Base-by-base conservation (phyloP, 1,140 invertebrate species). In the Drepana arcuata region DNA sequence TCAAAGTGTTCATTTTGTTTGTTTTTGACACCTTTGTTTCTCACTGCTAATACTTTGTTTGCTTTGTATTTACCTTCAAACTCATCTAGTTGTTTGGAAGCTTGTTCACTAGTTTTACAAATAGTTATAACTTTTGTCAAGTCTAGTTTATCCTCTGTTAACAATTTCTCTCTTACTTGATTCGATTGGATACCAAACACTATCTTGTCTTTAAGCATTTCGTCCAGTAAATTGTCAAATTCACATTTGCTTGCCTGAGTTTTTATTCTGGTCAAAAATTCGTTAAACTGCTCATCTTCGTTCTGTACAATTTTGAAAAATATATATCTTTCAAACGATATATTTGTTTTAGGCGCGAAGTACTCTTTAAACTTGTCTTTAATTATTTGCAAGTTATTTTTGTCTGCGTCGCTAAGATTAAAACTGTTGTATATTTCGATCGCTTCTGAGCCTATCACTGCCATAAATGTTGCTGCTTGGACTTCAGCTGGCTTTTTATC, bases 161-260 rank as follows among this genome's bases (percentile, higher is more conserved):
- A 16, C 23, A 46, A 40, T 46, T 46, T 46, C 11, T 40, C 43
- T 46, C 36, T 46, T 28, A 46, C 33, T 46, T 46, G 42, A 16
- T 30, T 38, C 0, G 35, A 39, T 45, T 18, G 21, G n/a, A 46
- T 40, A 0, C 43, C 43, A 11, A 46, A 46, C 16, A 46, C 32
- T 35, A 46, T 46, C 11, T 40, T 46, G 13, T 40, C 36, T 30
- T 45, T 45, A 3, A 39, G 16, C 35, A 38, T 45, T 45, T 45
- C 42, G 16, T 39, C 42, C 2, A 45, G 31, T 30, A 45, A 23
- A n/a, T 24, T 36, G 15, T 27, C 29, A 11, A 43, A 43, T 33
- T 43, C 29, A 12, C 41, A 43, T 23, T 37, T 37, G 13, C 15
- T 37, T 25, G 34, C 41, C 23, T 43, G 41, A 10, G 41, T 43